Evolutionary conservation across 1,140 invertebrate species (phyloP).

Genomic region (Andricus grossulariae): DNA sequence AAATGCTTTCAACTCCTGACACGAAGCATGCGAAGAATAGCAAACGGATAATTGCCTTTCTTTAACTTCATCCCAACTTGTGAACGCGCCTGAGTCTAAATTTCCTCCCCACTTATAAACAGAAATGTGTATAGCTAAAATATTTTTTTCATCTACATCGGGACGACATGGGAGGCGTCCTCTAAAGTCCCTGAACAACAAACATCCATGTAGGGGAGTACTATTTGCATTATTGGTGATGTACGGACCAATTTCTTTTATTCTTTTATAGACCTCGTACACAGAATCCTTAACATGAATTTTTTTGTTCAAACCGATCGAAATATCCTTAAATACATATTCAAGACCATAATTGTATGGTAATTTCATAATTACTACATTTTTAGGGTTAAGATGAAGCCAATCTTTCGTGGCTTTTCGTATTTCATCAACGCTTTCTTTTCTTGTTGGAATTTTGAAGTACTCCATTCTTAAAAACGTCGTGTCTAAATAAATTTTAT

Average conservation of each 20-base stretch:
- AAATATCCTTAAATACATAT: constrained; percentile 78
- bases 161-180: constrained; percentile 43
- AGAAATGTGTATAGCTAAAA: constrained; percentile 75
- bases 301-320: constrained; percentile 72
- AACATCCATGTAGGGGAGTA: constrained; percentile 71
- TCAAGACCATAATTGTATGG: constrained; percentile 79
- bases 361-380: constrained; percentile 76
- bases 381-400: constrained; percentile 71
- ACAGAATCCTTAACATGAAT: constrained; percentile 75
- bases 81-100: neutral
- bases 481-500: constrained; percentile 83
- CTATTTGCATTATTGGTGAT: constrained; percentile 65
- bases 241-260: constrained; percentile 68
- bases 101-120: constrained; percentile 74
- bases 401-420: constrained; percentile 75
- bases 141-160: constrained; percentile 48
- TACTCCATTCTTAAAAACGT: constrained; percentile 79
- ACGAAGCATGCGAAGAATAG: constrained; percentile 81
- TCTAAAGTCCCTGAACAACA: constrained; percentile 52
- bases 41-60: constrained; percentile 74
- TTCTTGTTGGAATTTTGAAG: constrained; percentile 77
- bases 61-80: neutral
- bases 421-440: constrained; percentile 75
- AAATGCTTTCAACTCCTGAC: constrained; percentile 76
- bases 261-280: constrained; percentile 67